Base-by-base conservation (phyloP, 2,888 invertebrate species). In the Diogma glabrata region DNA sequence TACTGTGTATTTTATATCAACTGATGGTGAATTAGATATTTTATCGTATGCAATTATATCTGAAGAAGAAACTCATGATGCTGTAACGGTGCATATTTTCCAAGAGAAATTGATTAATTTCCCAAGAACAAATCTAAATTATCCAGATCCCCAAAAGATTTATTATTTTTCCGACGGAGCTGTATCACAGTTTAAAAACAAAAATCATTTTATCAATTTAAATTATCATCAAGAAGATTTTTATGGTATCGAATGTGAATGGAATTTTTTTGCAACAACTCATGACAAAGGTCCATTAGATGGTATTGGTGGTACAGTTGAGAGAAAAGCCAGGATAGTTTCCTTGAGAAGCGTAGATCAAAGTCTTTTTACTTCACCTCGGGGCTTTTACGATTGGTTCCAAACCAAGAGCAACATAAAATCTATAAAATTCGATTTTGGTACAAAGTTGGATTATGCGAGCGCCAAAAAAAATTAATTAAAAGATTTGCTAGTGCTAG, bases 81-180 rank as follows among this genome's bases (percentile, higher is more conserved):
- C n/a, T n/a, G n/a, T n/a, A n/a, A n/a, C n/a, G n/a, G n/a, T n/a
- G n/a, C n/a, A n/a, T 20, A 5, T 8, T 38, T 38, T 38, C 2
- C 17, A 38, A 38, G 19, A 7, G 38, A 40, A 38, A 16, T 36
- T 36, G n/a, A 36, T 36, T 36, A 36, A 36, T 36, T 36, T 36
- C 16, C 36, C 16, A 16, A 36, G 36, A 36, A 36, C 33, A 33
- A 33, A 3, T 33, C 14, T 16, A n/a, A 33, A 33, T 16, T 36
- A 36, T 6, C 8, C 8, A 7, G 7, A 36, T 16, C 9, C 36
- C n/a, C 4, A 33, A 33, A 33, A 33, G 16, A 33, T 3, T 14
- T 12, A 33, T 33, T 33, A 33, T 33, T 33, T 38, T 38, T 19
- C 38, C 9, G 38, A 16, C 19, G 38, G 38, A 16, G 16, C 17